Base-by-base conservation (phyloP, 2,113 vertebrate species). In the Craseonycteris thonglongyai region DNA sequence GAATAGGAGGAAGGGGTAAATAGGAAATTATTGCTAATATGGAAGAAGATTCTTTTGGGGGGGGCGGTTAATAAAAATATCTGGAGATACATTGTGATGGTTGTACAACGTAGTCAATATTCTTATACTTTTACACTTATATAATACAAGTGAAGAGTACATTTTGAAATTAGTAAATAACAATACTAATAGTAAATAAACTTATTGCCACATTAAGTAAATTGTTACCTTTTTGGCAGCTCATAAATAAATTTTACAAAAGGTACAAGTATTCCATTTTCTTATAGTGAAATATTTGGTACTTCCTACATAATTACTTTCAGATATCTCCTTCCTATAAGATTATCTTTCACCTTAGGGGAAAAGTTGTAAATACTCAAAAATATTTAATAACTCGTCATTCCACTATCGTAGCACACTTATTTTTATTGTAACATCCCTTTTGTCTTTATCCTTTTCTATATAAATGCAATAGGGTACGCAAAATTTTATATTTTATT, bases 341-440 rank as follows among this genome's bases (percentile, higher is more conserved):
- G n/a, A 49, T 66, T 69, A 6, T n/a, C 69, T 88, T 91, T 51
- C 45, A 83, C 21, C 10, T 63, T 56, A 66, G 6, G 6, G 56
- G 33, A 82, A 92, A 11, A 61, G 40, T n/a, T 91, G 76, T 35
- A 84, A 82, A 74, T 66, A 19, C 22, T 61, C 22, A 84, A 71
- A 66, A 78, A 51, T 69, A 10, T 84, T 85, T 47, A 45, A 38
- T 66, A 86, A 88, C 11, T 92, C 6, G 76, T n/a, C 2, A 69
- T 80, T 9, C 13, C 22, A 90, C 26, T 28, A 21, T 33, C 5
- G 28, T n/a, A 59, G 14, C n/a, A 78, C 0, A 35, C 7, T 51
- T 81, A 85, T 91, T 83, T 90, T 66, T 18, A 90, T 69, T 93
- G 58, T 76, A 88, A 56, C 1, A 82, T 82, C 16, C 1, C 3